Evolutionary conservation across 2,888 invertebrate genomes (phyloP), one percentile per base, ranked within the genome.

Genomic region (Brachynemurus nebulosus): DNA sequence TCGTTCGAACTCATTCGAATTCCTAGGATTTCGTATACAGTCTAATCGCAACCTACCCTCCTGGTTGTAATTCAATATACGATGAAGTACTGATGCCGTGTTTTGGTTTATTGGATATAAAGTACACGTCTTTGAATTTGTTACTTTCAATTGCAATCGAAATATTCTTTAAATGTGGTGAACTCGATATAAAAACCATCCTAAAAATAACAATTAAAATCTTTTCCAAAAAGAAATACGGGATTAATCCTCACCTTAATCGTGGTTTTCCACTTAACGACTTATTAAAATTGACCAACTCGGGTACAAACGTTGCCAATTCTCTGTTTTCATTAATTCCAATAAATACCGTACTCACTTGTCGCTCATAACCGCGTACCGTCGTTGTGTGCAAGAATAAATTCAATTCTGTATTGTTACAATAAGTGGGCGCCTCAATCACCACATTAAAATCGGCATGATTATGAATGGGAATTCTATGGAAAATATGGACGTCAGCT

Each of bases 201-300:
- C 67, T 66, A 46, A 35, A 57, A 57, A 45, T 47, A 48, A 33
- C 16, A 33, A 25, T 25, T 33, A 33, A 14, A 6, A 8, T 4
- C 16, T 14, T 33, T 9, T 16, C 4, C 16, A 33, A 6, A 4
- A 6, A 33, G 5, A 33, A 14, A 33, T 14, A 6, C 16, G 9
- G n/a, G n/a, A n/a, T n/a, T n/a, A n/a, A n/a, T n/a, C 16, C 41
- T 61, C 61, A 78, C 78, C 77, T 74, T 2, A 78, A 54, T 56
- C 73, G 71, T 1, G 78, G 75, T 51, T 72, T 74, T 21, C 78
- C 78, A 39, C 70, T 74, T 38, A 74, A 54, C 1, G 77, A 74
- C 55, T 76, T 77, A 30, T 62, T 57, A 51, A 73, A 74, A 27
- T 72, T 68, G 44, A 72, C 72, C 0, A 73, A 70, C 53, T 76